Percentiles rank a stretch among this genome's conserved stretches.
phyloP scores from a whole-genome alignment of 2,113 vertebrate genomes.

The Chaetorhynchus papuensis region DNA sequence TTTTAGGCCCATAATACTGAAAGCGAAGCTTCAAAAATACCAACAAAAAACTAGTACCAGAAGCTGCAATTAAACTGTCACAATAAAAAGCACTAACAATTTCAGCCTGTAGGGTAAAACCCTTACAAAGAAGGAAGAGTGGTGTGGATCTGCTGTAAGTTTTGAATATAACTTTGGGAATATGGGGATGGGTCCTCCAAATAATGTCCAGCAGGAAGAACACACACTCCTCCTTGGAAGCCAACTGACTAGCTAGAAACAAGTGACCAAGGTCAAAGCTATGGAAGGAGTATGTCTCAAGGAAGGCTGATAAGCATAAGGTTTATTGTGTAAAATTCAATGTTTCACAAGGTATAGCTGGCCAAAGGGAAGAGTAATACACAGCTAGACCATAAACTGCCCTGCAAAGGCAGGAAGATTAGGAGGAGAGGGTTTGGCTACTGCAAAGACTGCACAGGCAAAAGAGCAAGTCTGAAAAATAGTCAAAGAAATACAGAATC shows the following conservation, averaged over 20 bases:
- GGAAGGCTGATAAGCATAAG: neutral
- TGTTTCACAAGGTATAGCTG: neutral
- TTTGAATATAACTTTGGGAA: neutral
- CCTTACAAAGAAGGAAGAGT: neutral
- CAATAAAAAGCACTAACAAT: neutral
- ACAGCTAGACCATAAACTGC: neutral
- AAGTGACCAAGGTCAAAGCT: neutral
- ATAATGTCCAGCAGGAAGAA: neutral
- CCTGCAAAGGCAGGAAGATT: neutral
- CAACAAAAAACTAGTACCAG: neutral
- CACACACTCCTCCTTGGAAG: neutral
- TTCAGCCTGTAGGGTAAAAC: neutral
- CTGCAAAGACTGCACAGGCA: neutral
- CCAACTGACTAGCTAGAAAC: neutral
- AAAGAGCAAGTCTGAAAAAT: neutral
- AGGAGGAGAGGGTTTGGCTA: neutral
- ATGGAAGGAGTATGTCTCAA: neutral
- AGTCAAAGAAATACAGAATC: neutral
- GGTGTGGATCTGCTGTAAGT: neutral
- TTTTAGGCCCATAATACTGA: neutral
- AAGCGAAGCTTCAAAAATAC: neutral
- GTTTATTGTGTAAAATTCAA: neutral
- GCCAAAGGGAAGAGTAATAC: neutral
- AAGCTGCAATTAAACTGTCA: neutral
- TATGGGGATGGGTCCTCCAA: neutral